phyloP scores from a whole-genome alignment of 2,888 invertebrate genomes.

The Himalopsyche kuldschensis region DNA sequence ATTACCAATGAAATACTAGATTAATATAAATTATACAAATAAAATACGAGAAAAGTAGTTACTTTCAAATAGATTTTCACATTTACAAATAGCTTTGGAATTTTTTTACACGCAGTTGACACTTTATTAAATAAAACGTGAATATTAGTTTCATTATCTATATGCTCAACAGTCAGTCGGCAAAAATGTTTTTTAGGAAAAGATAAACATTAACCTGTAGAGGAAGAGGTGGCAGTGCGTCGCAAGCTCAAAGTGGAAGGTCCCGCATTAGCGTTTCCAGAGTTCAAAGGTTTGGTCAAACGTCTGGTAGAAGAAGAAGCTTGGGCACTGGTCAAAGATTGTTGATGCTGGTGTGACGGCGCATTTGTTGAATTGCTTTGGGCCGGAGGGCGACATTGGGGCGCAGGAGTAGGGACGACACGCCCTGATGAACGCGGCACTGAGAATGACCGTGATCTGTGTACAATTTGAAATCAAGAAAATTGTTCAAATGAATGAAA shows the following conservation, averaged over 20 bases:
- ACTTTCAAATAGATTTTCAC: no score
- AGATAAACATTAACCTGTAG: not conserved
- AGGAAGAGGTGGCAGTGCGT: conserved; percentile 23
- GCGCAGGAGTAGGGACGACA: conserved; percentile 37
- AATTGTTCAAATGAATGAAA: no score
- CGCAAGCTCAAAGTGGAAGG: conserved; percentile 48
- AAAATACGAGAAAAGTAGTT: not conserved
- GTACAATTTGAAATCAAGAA: not conserved
- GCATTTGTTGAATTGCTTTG: conserved; percentile 42
- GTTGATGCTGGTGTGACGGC: conserved; percentile 42
- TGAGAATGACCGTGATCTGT: conserved; percentile 62
- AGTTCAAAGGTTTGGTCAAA: conserved; percentile 41
- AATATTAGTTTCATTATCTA: no score
- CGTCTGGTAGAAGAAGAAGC: conserved; percentile 44
- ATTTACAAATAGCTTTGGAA: no score
- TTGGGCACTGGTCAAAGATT: not conserved
- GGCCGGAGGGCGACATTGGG: conserved; percentile 4
- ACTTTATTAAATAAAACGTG: no score
- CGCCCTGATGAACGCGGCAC: conserved; percentile 53
- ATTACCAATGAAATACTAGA: not conserved
- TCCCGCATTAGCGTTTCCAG: conserved; percentile 39
- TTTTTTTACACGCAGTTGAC: no score
- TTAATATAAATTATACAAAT: not conserved
- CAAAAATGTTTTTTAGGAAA: no score
- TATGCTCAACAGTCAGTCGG: no score